Evolutionary conservation across 2,797 vertebrate species (phyloP).

Genomic region (Acanthiza pusilla): DNA sequence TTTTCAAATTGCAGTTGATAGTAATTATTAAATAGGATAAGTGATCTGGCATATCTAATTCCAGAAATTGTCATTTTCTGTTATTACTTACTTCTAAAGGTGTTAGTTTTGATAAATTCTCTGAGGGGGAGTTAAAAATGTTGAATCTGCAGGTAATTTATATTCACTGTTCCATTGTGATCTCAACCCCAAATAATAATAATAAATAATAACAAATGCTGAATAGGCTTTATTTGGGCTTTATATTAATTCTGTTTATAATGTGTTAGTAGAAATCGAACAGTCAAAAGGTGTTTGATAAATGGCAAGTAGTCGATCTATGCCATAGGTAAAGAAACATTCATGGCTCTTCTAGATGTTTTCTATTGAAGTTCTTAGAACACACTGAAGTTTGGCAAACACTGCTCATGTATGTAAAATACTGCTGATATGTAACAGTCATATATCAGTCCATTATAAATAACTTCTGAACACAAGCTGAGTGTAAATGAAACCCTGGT

Average conservation of each 20-base stretch:
- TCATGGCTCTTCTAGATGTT: not conserved
- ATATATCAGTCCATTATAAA: not conserved
- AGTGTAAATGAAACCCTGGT: not conserved
- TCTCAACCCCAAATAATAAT: not conserved
- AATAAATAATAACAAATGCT: not conserved
- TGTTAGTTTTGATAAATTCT: not conserved
- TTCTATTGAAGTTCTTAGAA: not conserved
- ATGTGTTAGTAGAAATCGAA: not conserved
- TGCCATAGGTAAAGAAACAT: not conserved
- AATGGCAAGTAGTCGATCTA: not conserved
- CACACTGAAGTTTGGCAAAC: not conserved
- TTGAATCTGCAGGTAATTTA: not conserved
- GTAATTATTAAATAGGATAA: constrained; percentile 8
- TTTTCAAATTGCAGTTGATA: constrained; percentile 7
- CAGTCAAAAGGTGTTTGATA: not conserved
- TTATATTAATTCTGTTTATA: not conserved
- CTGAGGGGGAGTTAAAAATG: not conserved
- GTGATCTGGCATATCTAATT: not conserved
- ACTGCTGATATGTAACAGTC: not conserved
- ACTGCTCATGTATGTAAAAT: not conserved
- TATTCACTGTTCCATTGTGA: not conserved
- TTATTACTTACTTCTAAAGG: not conserved
- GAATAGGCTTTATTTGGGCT: not conserved
- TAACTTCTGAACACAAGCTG: not conserved
- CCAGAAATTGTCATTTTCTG: not conserved